phyloP scores from a whole-genome alignment of 2,113 vertebrate genomes.

The Neoarius graeffei region DNA sequence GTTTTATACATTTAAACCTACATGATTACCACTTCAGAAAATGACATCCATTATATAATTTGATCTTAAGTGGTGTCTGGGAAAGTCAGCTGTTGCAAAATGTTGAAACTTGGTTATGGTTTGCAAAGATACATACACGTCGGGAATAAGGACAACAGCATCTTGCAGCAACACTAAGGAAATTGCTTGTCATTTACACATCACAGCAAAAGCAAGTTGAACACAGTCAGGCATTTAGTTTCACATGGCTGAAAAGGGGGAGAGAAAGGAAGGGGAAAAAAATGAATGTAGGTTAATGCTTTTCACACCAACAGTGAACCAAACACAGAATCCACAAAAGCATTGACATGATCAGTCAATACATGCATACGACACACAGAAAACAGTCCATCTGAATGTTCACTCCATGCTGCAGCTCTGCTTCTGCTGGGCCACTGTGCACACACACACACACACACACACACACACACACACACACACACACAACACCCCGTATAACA shows the following conservation, averaged over 20 bases:
- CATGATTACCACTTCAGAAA: not conserved
- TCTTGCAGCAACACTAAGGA: not conserved
- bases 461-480: no score
- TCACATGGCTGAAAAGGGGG: not conserved
- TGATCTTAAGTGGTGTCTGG: not conserved
- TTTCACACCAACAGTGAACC: not conserved
- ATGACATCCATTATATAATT: not conserved
- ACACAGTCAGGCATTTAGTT: not conserved
- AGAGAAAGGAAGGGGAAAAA: not conserved
- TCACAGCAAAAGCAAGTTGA: not conserved
- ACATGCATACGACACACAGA: not conserved
- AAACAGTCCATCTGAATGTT: not conserved
- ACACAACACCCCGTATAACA: not conserved
- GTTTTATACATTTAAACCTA: not conserved
- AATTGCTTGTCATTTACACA: conserved; percentile 11
- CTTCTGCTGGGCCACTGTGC: not conserved
- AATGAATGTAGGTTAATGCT: not conserved
- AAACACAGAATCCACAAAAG: not conserved
- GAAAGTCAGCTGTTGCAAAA: not conserved
- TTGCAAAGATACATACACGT: not conserved
- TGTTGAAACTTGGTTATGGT: not conserved
- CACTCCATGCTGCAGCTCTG: not conserved
- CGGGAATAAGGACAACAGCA: not conserved
- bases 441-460: not conserved
- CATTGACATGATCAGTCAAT: not conserved